These are phyloP conservation scores for Pholis gunnellus DNA, from an alignment of 2,113 vertebrate species.

Conservation along the genomic window DNA sequence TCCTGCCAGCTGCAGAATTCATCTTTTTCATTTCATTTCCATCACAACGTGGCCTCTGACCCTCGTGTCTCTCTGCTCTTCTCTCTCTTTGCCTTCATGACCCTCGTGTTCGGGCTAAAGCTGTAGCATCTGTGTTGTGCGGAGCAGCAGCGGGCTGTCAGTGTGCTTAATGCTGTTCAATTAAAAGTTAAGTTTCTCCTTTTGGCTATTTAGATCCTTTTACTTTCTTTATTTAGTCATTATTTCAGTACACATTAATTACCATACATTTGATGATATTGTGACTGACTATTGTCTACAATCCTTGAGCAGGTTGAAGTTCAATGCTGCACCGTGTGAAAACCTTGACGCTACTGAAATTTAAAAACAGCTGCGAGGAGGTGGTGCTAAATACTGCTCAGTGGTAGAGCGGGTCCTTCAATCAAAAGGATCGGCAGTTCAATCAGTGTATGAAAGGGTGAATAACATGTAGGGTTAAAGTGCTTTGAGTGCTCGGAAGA, in stretches of 20 bases:
- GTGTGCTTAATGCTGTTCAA: background rate
- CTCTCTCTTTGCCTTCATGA: background rate
- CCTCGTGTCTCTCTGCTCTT: background rate
- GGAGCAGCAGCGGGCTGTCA: background rate
- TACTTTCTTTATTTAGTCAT: background rate
- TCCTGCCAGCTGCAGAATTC: background rate
- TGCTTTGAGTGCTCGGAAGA: no score
- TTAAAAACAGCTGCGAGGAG: no score
- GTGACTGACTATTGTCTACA: no score
- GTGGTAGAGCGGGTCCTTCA: no score
- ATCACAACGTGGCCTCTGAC: background rate
- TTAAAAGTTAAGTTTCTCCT: background rate
- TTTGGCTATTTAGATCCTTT: background rate
- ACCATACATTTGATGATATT: background rate
- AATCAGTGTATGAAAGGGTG: no score
- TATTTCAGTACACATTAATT: background rate
- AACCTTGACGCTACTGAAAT: no score
- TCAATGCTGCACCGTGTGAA: no score
- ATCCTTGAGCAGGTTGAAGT: no score
- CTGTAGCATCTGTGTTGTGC: background rate
- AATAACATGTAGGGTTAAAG: no score
- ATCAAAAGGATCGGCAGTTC: no score
- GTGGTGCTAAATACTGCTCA: no score
- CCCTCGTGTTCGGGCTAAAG: rapidly evolving
- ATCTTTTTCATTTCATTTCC: background rate